Conservation (phyloP, 2,113 vertebrate genomes). For the Anoura caudifer region DNA sequence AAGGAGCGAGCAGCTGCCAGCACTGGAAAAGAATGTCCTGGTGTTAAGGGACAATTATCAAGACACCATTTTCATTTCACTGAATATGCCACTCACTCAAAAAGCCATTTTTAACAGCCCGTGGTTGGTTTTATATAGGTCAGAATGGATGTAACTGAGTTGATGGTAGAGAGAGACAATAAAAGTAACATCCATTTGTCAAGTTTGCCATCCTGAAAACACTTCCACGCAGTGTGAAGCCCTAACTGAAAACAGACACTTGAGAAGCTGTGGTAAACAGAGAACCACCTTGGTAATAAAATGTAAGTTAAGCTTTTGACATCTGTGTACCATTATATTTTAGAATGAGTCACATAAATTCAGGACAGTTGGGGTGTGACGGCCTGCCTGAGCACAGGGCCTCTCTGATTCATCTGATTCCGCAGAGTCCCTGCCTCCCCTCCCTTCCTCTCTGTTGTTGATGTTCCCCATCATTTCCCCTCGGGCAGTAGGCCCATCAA, state of each 20-base stretch:
- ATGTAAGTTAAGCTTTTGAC: neutral
- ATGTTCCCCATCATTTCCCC: neutral
- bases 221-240: neutral
- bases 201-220: neutral
- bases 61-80: neutral
- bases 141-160: neutral
- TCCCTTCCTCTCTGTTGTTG: neutral
- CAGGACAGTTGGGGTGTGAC: neutral
- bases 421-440: too few relatives aligned
- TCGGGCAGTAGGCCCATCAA: neutral
- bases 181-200: neutral
- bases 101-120: neutral
- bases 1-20: neutral
- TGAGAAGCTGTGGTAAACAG: neutral
- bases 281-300: neutral
- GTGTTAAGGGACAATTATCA: neutral
- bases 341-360: neutral
- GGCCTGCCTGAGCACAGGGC: neutral
- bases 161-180: neutral
- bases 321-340: neutral
- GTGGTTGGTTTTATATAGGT: neutral
- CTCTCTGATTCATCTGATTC: neutral
- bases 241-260: neutral
- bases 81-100: neutral
- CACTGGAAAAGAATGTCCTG: neutral